Base-by-base conservation (phyloP, 92 coral and sea anemone species). In the Plumapathes pennacea region DNA sequence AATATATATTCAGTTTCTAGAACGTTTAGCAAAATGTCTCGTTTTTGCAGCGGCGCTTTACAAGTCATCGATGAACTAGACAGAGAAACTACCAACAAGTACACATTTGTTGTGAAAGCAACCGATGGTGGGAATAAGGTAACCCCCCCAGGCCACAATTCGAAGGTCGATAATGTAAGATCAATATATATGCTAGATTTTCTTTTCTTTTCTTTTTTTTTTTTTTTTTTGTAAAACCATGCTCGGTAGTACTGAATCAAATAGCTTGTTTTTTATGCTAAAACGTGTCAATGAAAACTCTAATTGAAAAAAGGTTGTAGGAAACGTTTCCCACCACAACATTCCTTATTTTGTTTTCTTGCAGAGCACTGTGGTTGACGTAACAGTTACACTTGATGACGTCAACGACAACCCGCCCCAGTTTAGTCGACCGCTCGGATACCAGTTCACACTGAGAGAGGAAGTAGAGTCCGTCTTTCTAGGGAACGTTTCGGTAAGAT, bases 321-420 rank as follows among this genome's bases (percentile, higher is more conserved):
- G n/a, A n/a, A n/a, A n/a, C n/a, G n/a, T n/a, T n/a, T n/a, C n/a
- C n/a, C n/a, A n/a, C n/a, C n/a, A n/a, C n/a, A n/a, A n/a, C n/a
- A n/a, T n/a, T n/a, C n/a, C n/a, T n/a, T n/a, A n/a, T n/a, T n/a
- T n/a, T n/a, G n/a, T n/a, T n/a, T n/a, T n/a, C 29, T 29, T 32
- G 23, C 47, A 71, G 67, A 57, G 77, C 22, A 34, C 71, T n/a
- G 36, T 40, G 30, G 64, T 25, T 37, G 65, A 78, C 73, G 71
- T 78, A 20, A 65, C 74, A 4, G 57, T 84, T n/a, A 48, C 51
- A 7, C 62, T 84, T 22, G 67, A 60, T 32, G 90, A 84, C 41
- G 46, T 59, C 32, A 84, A 84, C 44, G 90, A 84, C 54, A 79
- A 78, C 73, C 65, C 68, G 18, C 90, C 90, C 46, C 44, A 77